Percentiles rank a stretch among this genome's conserved stretches.
Conservation (phyloP, 2,113 vertebrate genomes). For the Excalfactoria chinensis region DNA sequence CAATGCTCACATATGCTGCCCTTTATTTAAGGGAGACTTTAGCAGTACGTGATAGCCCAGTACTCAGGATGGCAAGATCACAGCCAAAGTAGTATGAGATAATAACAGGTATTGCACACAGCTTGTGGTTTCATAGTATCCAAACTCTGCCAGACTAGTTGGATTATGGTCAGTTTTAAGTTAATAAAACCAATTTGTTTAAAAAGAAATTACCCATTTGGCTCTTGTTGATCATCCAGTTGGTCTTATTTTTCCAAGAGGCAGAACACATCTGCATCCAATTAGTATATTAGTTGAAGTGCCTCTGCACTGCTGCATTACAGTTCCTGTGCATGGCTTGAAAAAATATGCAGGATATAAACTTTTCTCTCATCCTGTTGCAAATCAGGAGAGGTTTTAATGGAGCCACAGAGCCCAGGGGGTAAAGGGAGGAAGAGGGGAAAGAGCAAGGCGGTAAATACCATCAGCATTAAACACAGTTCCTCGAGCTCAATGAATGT, state of each 20-base stretch:
- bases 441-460: not conserved
- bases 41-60: not conserved
- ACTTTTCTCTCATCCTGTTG: constrained; percentile 8
- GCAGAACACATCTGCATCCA: constrained; percentile 37
- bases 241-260: constrained; percentile 57
- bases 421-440: not conserved
- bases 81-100: constrained; percentile 58
- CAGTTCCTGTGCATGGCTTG: not conserved
- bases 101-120: constrained; percentile 52
- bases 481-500: not conserved
- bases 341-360: constrained; percentile 34
- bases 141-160: constrained; percentile 54
- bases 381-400: constrained; percentile 21
- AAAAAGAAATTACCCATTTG: constrained; percentile 64
- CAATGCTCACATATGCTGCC: not conserved
- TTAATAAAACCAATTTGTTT: constrained; percentile 64
- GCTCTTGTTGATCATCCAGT: constrained; percentile 54
- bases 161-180: constrained; percentile 56
- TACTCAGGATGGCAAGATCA: not conserved
- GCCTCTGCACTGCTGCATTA: constrained; percentile 31
- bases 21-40: constrained; percentile 23
- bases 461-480: not conserved
- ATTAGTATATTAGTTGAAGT: constrained; percentile 37
- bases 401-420: not conserved
- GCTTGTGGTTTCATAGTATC: constrained; percentile 41